Evolutionary conservation across 2,113 vertebrate species (phyloP), one percentile per base, ranked within the genome.

Genomic region (Siniperca knerii): DNA sequence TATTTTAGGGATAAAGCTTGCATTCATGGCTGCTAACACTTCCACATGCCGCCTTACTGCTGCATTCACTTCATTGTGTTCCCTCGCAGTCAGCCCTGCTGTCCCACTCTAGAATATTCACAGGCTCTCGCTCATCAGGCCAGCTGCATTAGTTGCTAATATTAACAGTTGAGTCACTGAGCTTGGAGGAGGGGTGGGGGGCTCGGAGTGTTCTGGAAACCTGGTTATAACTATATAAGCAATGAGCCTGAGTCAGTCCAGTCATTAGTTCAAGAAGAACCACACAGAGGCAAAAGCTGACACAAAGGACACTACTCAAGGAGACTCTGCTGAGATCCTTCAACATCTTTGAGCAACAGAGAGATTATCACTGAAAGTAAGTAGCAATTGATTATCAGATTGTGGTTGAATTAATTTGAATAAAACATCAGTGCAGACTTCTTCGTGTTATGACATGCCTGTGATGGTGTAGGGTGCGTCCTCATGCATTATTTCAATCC

Each of bases 161-260:
- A 90, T 92, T 92, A 94, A 81, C 88, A 76, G 78, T 71, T 84
- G 87, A 87, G 82, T 92, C 92, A 90, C 62, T 66, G 73, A 61
- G 50, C 70, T 50, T 6, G 40, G 42, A 55, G 77, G 68, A 64
- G 73, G 75, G 71, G 64, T 13, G 6, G n/a, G 20, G 62, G 37
- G 8, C 25, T 46, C 18, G 54, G 90, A 92, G 77, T 10, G 6
- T 94, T 94, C 92, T 92, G 87, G 94, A 93, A 93, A 81, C 65
- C 1, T 48, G 73, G 8, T 66, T 68, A 5, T 35, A 60, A 75
- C 77, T 87, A 90, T 93, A 92, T 83, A 94, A 92, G 81, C 85
- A 52, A 66, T 0, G 3, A 40, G 69, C 52, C 77, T 0, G 78
- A 82, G 57, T 75, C 60, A 18, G 85, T 86, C 12, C 25, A 64